phyloP scores from a whole-genome alignment of 2,797 vertebrate genomes.

The Anguilla obscura region DNA sequence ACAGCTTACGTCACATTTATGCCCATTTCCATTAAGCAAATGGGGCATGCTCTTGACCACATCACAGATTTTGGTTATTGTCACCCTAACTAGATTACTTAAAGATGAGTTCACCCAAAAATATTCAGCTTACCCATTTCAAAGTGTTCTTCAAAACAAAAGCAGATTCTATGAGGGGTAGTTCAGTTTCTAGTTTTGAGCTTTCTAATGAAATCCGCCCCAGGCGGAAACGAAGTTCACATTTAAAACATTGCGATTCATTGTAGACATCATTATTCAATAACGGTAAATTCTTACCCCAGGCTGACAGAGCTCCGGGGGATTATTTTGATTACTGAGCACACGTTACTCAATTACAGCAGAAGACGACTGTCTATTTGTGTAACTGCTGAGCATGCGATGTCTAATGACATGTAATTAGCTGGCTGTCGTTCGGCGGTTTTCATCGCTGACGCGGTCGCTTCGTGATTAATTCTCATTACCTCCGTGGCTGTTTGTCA shows the following conservation, averaged over 20 bases:
- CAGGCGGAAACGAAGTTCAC: constrained; percentile 41
- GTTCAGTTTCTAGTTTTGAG: not conserved
- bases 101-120: not conserved
- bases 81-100: not conserved
- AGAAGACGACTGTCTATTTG: constrained; percentile 55
- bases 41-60: no score
- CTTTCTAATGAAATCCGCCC: not conserved
- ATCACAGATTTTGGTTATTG: not conserved
- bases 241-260: constrained; percentile 38
- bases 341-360: constrained; percentile 36
- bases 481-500: constrained; percentile 17
- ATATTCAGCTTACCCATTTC: not conserved
- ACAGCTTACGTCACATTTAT: not conserved
- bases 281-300: constrained; percentile 49
- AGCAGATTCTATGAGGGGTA: not conserved
- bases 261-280: constrained; percentile 42
- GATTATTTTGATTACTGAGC: constrained; percentile 57
- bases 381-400: constrained; percentile 63
- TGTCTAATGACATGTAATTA: constrained; percentile 66
- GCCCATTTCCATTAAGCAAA: no score
- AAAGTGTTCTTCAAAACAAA: no score
- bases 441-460: constrained; percentile 31
- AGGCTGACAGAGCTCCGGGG: constrained; percentile 42
- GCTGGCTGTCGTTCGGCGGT: constrained; percentile 57
- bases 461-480: constrained; percentile 27